Evolutionary conservation across 2,113 vertebrate species (phyloP).

Genomic region (Siniperca chuatsi): DNA sequence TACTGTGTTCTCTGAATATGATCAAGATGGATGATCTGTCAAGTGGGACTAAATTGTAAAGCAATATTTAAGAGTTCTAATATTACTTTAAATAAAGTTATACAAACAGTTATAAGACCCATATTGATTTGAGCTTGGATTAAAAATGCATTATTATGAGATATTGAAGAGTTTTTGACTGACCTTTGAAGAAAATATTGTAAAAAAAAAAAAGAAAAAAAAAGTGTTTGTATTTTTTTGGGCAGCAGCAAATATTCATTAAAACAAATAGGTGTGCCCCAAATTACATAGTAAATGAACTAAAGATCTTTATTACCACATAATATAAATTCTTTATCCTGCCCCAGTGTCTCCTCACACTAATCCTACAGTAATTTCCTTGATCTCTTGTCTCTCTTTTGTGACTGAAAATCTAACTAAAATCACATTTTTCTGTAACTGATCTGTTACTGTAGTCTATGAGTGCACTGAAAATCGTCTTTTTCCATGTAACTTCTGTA

Average conservation of each 20-base stretch:
- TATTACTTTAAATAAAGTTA: slow-evolving; percentile 29
- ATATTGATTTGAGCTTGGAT: not conserved
- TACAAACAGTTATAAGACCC: not conserved
- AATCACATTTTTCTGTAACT: slow-evolving; percentile 25
- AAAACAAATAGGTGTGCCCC: not conserved
- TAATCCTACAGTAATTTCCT: not conserved
- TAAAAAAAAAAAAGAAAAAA: not conserved
- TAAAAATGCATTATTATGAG: not conserved
- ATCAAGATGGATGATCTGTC: slow-evolving; percentile 70
- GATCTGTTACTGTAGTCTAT: not conserved
- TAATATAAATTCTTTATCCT: not conserved
- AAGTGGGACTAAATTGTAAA: slow-evolving; percentile 45
- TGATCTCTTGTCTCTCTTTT: slow-evolving; percentile 13
- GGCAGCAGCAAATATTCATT: not conserved
- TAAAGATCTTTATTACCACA: not conserved
- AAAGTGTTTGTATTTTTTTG: not conserved
- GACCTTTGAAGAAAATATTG: not conserved
- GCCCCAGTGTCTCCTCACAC: not conserved
- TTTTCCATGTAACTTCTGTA: not conserved
- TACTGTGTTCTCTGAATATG: slow-evolving; percentile 65
- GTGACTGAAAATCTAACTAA: not conserved
- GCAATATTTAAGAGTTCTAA: slow-evolving; percentile 34
- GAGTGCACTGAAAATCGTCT: not conserved
- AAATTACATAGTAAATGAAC: not conserved
- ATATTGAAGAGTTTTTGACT: not conserved